Percentiles rank a stretch among this genome's conserved stretches.
Evolutionary conservation across 53 echinoderm and acorn worm genomes (phyloP).

Genomic region (Antedon mediterranea): DNA sequence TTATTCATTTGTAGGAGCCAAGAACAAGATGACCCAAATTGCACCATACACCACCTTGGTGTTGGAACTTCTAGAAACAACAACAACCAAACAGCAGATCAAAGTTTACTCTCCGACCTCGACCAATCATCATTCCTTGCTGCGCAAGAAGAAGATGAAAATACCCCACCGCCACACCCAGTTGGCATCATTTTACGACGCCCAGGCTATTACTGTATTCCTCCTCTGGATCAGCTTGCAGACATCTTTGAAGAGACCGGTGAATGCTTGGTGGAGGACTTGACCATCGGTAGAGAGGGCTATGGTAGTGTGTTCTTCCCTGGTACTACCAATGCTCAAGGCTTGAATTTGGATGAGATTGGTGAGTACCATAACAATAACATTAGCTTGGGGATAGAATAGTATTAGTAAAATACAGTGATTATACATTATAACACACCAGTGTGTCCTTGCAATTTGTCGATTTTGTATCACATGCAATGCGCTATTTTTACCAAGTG

Average conservation of each 20-base stretch:
- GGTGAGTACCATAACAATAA: conserved; percentile 35
- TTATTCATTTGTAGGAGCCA: neutral
- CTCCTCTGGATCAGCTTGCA: conserved; percentile 61
- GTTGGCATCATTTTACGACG: conserved; percentile 56
- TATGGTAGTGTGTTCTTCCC: conserved; percentile 99
- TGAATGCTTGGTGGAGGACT: conserved; percentile 51
- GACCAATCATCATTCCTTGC: conserved; percentile 33
- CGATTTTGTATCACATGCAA: no score
- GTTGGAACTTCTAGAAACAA: conserved; percentile 16
- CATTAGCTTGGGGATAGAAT: neutral
- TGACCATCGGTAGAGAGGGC: conserved; percentile 60
- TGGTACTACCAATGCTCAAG: conserved; percentile 50
- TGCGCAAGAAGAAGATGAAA: conserved; percentile 42
- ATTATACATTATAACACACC: neutral
- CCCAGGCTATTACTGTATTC: conserved; percentile 70
- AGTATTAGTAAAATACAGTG: neutral
- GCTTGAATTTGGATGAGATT: conserved; percentile 88
- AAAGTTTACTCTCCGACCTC: conserved; percentile 23
- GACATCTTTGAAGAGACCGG: conserved; percentile 30
- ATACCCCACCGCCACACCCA: conserved; percentile 64
- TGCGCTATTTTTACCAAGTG: no score
- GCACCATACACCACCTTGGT: conserved; percentile 71
- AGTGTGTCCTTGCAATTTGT: no score
- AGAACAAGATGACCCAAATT: conserved; percentile 47
- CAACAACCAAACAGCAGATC: neutral